A percentile compares a stretch with the other conserved stretches of the same genome.
Evolutionary conservation across 2,113 vertebrate species (phyloP).

Genomic region (Garra rufa): DNA sequence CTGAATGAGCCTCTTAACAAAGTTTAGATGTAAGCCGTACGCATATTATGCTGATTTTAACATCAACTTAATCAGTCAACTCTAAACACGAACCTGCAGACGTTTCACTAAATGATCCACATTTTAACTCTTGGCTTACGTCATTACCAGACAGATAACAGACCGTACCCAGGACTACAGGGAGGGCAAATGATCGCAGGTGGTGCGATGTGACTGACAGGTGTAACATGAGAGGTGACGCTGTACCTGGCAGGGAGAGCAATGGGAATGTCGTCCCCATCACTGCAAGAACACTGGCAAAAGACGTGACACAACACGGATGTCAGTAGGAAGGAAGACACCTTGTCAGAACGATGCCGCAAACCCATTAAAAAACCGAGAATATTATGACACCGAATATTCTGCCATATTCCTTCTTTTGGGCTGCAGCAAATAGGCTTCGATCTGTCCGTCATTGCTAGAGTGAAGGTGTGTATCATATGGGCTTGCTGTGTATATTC

Average conservation of each 20-base stretch:
- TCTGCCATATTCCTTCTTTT: background rate
- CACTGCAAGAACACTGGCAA: conserved; percentile 61
- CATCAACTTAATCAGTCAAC: background rate
- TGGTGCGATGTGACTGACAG: conserved; percentile 63
- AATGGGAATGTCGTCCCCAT: conserved; percentile 70
- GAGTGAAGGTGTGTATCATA: background rate
- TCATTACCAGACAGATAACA: background rate
- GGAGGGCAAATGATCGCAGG: background rate
- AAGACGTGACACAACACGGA: conserved; percentile 13
- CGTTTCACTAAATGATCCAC: background rate
- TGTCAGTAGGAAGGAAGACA: conserved; percentile 27
- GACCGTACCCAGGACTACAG: conserved; percentile 25
- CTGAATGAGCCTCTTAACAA: conserved; percentile 42
- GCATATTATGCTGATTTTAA: conserved; percentile 1
- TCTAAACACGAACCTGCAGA: background rate
- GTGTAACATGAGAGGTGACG: conserved; percentile 68
- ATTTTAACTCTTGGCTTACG: background rate
- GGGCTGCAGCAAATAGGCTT: background rate
- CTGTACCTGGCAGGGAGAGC: conserved; percentile 66
- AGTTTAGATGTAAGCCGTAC: conserved; percentile 25
- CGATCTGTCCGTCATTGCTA: background rate
- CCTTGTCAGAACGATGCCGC: conserved; percentile 42
- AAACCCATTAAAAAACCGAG: conserved; percentile 48
- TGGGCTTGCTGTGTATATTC: too few species aligned
- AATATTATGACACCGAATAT: conserved; percentile 31